These are phyloP conservation scores for Galeopterus variegatus DNA, from an alignment of 2,113 vertebrate genomes.

Conservation along the genomic window DNA sequence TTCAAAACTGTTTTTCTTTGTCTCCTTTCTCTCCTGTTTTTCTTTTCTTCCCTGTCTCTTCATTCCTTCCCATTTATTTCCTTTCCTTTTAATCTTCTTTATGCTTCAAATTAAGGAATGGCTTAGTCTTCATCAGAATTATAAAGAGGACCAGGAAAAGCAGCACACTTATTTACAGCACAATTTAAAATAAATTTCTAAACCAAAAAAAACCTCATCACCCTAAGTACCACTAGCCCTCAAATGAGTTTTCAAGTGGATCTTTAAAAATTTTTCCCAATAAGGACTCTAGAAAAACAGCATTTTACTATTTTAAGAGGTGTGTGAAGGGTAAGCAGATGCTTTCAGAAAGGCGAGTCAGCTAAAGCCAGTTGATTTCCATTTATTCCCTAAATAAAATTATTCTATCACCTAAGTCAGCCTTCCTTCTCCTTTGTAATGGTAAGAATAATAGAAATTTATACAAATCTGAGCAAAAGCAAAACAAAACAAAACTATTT, in stretches of 20 bases:
- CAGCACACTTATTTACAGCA: background rate
- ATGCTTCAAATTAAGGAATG: slow-evolving; percentile 11
- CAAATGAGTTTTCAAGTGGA: background rate
- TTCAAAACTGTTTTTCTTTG: background rate
- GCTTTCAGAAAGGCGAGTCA: background rate
- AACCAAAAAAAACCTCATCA: background rate
- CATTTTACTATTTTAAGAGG: slow-evolving; percentile 15
- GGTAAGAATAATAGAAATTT: background rate
- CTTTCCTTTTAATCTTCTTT: background rate
- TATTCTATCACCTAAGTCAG: background rate
- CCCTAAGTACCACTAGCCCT: background rate
- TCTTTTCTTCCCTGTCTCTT: background rate
- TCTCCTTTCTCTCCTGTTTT: too few relatives aligned
- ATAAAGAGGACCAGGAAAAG: background rate
- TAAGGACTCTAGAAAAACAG: background rate
- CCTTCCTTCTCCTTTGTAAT: background rate
- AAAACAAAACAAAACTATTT: background rate
- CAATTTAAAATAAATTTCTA: slow-evolving; percentile 21
- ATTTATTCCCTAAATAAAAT: slow-evolving; percentile 38
- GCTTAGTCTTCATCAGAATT: background rate
- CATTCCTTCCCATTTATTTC: too few relatives aligned
- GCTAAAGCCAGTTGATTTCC: background rate
- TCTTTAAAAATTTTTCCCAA: slow-evolving; percentile 35
- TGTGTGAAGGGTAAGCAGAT: background rate
- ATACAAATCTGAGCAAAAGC: background rate